These are phyloP conservation scores for Wiebesia pumilae DNA, from an alignment of 1,140 invertebrate species.

Conservation along the genomic window DNA sequence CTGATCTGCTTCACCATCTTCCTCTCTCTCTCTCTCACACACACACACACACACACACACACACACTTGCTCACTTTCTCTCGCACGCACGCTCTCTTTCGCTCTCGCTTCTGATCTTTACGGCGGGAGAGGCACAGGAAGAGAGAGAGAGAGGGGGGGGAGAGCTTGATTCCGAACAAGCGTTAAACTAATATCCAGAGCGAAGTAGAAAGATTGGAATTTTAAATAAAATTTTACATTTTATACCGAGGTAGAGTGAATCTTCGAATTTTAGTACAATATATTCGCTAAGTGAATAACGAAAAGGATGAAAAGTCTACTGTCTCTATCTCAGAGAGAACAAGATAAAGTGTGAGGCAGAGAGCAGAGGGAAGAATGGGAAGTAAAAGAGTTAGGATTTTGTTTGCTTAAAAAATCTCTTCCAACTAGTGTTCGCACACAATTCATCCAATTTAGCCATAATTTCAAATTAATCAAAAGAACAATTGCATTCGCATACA, in stretches of 20 bases:
- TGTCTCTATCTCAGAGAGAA: slow-evolving; percentile 38
- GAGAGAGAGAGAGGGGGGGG: neutral
- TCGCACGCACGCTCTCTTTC: no score
- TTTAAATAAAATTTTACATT: slow-evolving; percentile 50
- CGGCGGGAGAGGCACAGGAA: no score
- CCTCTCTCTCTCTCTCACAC: slow-evolving; percentile 25
- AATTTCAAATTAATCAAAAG: slow-evolving; percentile 68
- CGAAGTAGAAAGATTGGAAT: neutral
- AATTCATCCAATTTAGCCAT: slow-evolving; percentile 67
- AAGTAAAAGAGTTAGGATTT: no score
- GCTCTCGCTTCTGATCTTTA: neutral
- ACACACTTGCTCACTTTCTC: no score
- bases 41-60: no score
- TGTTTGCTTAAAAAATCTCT: no score
- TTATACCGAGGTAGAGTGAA: neutral
- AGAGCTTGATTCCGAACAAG: neutral
- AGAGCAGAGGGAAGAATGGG: slow-evolving; percentile 43
- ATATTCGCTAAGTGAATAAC: slow-evolving; percentile 62
- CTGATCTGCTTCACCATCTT: slow-evolving; percentile 52
- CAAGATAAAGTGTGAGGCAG: slow-evolving; percentile 50
- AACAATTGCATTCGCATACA: slow-evolving; percentile 33
- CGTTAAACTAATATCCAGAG: slow-evolving; percentile 42
- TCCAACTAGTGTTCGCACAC: slow-evolving; percentile 61
- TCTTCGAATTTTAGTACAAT: slow-evolving; percentile 33
- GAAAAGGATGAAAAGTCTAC: slow-evolving; percentile 38